These are phyloP conservation scores for Microcaecilia unicolor DNA, from an alignment of 2,797 vertebrate species.

Conservation along the genomic window DNA sequence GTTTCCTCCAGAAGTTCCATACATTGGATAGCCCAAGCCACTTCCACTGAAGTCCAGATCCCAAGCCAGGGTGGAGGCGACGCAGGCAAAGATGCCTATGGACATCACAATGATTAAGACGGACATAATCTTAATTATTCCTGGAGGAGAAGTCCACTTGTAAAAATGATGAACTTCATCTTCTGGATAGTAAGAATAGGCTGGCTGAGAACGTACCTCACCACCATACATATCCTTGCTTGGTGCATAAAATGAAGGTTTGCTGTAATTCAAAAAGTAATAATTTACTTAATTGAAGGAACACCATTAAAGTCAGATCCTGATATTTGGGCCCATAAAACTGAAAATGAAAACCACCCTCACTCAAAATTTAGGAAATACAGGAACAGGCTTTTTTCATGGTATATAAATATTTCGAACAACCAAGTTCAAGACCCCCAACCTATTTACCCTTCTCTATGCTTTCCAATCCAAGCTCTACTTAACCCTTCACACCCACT, in stretches of 20 bases:
- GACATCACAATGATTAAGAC: slow-evolving; percentile 79
- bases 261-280: slow-evolving; percentile 29
- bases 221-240: slow-evolving; percentile 58
- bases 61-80: slow-evolving; percentile 81
- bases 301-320: no score
- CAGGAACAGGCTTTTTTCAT: no score
- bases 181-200: slow-evolving; percentile 63
- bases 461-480: background rate
- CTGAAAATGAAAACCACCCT: no score
- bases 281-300: no score
- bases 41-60: slow-evolving; percentile 60
- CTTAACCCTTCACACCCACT: background rate
- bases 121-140: slow-evolving; percentile 78
- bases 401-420: no score
- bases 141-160: slow-evolving; percentile 77
- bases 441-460: no score
- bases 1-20: slow-evolving; percentile 29
- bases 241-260: slow-evolving; percentile 42
- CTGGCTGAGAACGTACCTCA: slow-evolving; percentile 49
- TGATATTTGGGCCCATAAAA: no score
- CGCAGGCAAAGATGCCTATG: slow-evolving; percentile 77
- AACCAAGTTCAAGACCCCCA: no score
- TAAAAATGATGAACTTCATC: slow-evolving; percentile 73
- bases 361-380: no score
- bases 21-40: slow-evolving; percentile 39